Evolutionary conservation across 2,113 vertebrate genomes (phyloP), one percentile per base, ranked within the genome.

Genomic region (Chelonoidis abingdonii): DNA sequence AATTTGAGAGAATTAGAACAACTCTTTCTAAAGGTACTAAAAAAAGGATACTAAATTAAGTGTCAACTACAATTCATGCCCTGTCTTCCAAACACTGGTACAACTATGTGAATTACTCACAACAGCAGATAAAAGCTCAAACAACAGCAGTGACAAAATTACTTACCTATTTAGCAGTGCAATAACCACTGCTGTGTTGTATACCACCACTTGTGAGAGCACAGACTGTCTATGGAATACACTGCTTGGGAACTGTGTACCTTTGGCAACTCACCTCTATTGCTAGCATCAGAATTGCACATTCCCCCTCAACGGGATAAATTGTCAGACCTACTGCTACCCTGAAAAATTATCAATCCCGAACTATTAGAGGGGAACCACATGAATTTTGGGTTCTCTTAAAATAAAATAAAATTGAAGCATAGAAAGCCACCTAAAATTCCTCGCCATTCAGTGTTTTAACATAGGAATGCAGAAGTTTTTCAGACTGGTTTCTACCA

Each of bases 1-100:
- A n/a, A 80, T 13, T 22, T 9, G 53, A 24, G 2, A 24, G 1
- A 1, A 0, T 47, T 65, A n/a, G 13, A 38, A 41, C 38, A 25
- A 24, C 22, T 75, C 21, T 22, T 41, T 75, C 38, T 24, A 75
- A 75, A 38, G 22, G 22, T 76, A 44, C 41, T 47, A 27, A 41
- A 38, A 38, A 35, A 38, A 38, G 65, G 19, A 69, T 21, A 38
- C 17, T 17, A 35, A 41, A 75, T 47, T 44, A 76, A 76, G 5
- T 44, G 75, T 76, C 24, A 44, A 8, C 4, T 76, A 27, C 47
- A 76, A 76, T 24, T 24, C 75, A 76, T 44, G 75, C 75, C 27
- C 12, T 44, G 13, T 47, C 41, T 41, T 76, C 12, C 41, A 76
- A 44, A 27, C 24, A 47, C 72, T 44, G 5, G 41, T 76, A 76